Base-by-base conservation (phyloP, 2,888 invertebrate species). In the Drosophila mettleri region DNA sequence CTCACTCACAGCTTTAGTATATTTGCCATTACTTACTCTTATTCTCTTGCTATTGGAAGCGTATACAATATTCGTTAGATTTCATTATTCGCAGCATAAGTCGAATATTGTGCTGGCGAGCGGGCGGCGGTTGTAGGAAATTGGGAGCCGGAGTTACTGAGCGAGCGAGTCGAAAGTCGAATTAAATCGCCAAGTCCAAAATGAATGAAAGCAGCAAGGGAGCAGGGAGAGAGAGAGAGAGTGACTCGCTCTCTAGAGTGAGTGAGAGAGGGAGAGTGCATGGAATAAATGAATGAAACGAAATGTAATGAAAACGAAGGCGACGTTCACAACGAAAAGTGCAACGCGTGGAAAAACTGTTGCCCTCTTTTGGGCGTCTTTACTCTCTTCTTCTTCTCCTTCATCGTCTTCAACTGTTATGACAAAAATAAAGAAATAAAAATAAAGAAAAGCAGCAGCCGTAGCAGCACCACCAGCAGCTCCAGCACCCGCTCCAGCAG, bases 241-340 rank as follows among this genome's bases (percentile, higher is more conserved):
- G 14, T 3, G 14, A 7, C n/a, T n/a, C n/a, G n/a, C n/a, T n/a
- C n/a, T n/a, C n/a, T n/a, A n/a, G 9, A 9, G n/a, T 2, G 43
- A 9, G 43, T 2, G 43, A 24, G 24, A 4, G 24, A 4, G n/a
- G 24, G 39, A 22, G 41, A 0, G 22, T 3, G 16, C n/a, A 4
- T 49, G 52, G 86, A 88, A 83, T 88, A 88, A 86, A 86, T 86
- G 88, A 84, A 84, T 78, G 72, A 71, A 67, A 71, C 75, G 59
- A 75, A 79, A 65, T 79, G 88, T 69, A 84, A 88, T 78, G 86
- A 81, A 77, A 78, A 78, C 69, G 88, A 82, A 80, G 81, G 64
- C 80, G 75, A 69, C 18, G 51, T 20, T 45, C 46, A 65, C 59
- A 65, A 64, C 65, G 63, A 79, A 80, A 86, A 83, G 76, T 65